These are phyloP conservation scores for Nipponia nippon DNA, from an alignment of 2,113 vertebrate genomes.

Conservation along the genomic window DNA sequence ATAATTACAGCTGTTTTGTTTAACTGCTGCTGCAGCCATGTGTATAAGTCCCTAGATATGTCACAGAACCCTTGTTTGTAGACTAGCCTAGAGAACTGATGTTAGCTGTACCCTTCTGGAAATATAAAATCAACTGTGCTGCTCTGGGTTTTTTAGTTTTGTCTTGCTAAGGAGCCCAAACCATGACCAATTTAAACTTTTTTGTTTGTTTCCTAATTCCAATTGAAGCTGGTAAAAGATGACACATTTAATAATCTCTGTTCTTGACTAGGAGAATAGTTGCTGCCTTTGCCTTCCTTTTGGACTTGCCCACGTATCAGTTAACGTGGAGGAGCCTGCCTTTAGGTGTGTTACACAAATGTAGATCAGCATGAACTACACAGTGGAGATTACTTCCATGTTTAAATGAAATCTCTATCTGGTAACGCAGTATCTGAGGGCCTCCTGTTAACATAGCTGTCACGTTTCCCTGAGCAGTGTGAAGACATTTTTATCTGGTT, in stretches of 20 bases:
- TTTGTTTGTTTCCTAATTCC: background rate
- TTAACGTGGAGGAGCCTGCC: background rate
- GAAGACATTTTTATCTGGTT: background rate
- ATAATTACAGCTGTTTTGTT: constrained; percentile 5
- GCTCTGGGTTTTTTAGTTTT: background rate
- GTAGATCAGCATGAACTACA: background rate
- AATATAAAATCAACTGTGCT: background rate
- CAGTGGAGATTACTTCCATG: background rate
- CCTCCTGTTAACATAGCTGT: background rate
- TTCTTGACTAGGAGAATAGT: background rate
- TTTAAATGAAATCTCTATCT: background rate
- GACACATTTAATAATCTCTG: background rate
- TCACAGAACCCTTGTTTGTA: background rate
- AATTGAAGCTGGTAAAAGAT: background rate
- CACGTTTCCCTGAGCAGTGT: background rate
- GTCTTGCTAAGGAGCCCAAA: background rate
- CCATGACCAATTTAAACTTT: background rate
- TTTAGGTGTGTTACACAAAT: background rate
- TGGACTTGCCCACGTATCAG: background rate
- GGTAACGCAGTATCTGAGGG: background rate
- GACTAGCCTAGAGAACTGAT: background rate
- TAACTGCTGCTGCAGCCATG: constrained; percentile 4
- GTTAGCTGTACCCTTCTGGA: background rate
- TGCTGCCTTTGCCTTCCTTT: background rate
- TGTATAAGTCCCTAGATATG: background rate